These are phyloP conservation scores for Lamprologus ornatipinnis DNA, from an alignment of 2,113 vertebrate species.

Conservation along the genomic window DNA sequence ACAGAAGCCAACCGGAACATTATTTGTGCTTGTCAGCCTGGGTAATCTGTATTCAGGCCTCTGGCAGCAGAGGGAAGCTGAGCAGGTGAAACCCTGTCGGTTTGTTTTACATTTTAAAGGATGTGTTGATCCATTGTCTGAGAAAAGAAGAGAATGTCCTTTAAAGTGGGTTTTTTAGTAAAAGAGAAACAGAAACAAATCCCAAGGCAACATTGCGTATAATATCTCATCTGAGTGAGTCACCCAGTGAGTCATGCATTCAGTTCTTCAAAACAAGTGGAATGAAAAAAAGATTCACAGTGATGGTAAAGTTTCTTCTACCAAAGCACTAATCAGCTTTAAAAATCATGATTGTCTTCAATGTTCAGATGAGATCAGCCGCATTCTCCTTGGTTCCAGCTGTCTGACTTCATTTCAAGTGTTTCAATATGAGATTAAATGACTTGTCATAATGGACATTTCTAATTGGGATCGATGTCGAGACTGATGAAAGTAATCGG, in stretches of 20 bases:
- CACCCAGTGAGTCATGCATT: neutral
- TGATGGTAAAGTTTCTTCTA: neutral
- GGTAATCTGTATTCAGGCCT: neutral
- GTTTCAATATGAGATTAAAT: neutral
- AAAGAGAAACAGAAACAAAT: neutral
- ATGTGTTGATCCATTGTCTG: neutral
- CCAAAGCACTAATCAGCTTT: neutral
- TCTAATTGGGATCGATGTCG: neutral
- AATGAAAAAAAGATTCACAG: neutral
- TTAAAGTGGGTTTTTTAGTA: neutral
- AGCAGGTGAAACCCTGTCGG: neutral
- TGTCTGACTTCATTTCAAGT: neutral
- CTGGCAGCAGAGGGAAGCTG: neutral
- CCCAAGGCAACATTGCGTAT: neutral
- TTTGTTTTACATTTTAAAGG: neutral
- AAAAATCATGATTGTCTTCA: neutral
- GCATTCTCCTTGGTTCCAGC: neutral
- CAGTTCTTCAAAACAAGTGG: neutral
- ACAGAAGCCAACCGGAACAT: neutral
- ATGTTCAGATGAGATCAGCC: neutral
- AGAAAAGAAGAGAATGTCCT: neutral
- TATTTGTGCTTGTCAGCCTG: neutral
- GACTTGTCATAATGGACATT: neutral
- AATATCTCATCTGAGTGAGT: neutral
- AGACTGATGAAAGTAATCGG: neutral